A percentile compares a stretch with the other conserved stretches of the same genome.
phyloP scores from a whole-genome alignment of 2,113 vertebrate genomes.

The Alethe castanea region DNA sequence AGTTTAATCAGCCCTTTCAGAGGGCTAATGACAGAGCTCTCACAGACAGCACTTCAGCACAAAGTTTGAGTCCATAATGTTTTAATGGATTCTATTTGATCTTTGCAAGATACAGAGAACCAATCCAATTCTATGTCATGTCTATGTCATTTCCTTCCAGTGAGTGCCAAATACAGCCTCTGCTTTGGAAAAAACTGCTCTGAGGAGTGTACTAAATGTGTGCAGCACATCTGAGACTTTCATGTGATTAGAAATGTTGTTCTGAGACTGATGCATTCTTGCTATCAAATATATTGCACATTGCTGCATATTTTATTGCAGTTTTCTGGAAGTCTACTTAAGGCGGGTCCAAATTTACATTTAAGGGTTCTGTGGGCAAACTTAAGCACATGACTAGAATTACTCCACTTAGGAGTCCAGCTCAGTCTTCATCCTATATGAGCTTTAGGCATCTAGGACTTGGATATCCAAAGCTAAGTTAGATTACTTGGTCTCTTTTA shows the following conservation, averaged over 20 bases:
- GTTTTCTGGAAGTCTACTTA: neutral
- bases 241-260: neutral
- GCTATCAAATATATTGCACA: neutral
- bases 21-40: neutral
- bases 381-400: neutral
- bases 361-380: neutral
- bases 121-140: rapidly evolving
- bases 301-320: neutral
- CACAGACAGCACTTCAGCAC: neutral
- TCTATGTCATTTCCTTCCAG: neutral
- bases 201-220: neutral
- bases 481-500: neutral
- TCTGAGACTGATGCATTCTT: neutral
- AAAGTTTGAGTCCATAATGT: neutral
- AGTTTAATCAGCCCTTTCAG: neutral
- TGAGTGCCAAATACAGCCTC: neutral
- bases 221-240: neutral
- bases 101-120: neutral
- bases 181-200: neutral
- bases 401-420: neutral
- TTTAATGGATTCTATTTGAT: slow-evolving; percentile 29
- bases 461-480: neutral
- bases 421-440: neutral
- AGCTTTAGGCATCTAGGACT: neutral
- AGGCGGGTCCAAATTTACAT: neutral